Evolutionary conservation across 2,797 vertebrate species (phyloP).

Genomic region (Podargus strigoides): DNA sequence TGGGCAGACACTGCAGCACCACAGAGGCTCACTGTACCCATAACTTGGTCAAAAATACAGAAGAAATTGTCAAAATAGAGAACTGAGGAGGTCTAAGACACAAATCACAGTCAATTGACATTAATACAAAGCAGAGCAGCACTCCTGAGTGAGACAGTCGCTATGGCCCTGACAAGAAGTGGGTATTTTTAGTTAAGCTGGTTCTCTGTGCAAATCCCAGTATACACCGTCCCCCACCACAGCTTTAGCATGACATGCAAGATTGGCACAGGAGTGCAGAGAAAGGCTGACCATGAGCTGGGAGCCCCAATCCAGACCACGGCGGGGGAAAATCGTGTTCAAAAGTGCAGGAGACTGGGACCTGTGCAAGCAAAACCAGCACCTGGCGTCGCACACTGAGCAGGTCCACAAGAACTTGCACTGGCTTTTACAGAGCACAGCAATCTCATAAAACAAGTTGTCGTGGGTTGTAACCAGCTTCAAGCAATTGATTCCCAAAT

Average conservation of each 20-base stretch:
- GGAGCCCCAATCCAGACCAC: fast-evolving
- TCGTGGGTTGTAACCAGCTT: background rate
- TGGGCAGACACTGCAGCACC: background rate
- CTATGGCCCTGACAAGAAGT: background rate
- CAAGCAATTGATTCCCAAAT: background rate
- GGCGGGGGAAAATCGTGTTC: background rate
- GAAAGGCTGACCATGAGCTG: background rate
- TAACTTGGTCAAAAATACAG: background rate
- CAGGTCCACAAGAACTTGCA: background rate
- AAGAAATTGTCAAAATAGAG: background rate
- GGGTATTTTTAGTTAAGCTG: background rate
- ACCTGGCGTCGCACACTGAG: fast-evolving
- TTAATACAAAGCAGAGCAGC: background rate
- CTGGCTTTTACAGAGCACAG: background rate
- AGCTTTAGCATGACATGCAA: background rate
- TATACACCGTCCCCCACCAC: background rate
- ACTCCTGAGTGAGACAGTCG: background rate
- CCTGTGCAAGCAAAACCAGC: background rate
- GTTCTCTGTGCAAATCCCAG: background rate
- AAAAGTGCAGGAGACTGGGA: background rate
- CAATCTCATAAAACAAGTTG: background rate
- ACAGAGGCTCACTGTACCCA: fast-evolving
- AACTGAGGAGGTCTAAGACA: background rate
- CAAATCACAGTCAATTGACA: background rate
- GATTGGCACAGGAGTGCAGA: background rate